Evolutionary conservation across 2,113 vertebrate genomes (phyloP).

Genomic region (Toxotes chatareus): DNA sequence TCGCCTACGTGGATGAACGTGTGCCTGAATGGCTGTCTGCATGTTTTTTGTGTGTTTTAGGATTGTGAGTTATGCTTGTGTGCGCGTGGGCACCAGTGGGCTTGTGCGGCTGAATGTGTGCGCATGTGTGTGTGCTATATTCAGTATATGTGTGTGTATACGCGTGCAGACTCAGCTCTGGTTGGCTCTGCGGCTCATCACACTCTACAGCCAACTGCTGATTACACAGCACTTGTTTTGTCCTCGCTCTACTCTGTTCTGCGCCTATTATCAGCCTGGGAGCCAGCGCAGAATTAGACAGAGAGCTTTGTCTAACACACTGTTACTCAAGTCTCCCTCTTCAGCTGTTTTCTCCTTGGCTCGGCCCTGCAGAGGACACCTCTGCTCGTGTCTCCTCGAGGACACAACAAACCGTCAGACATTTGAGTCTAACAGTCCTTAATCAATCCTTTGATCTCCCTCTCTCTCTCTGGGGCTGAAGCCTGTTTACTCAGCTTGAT

Average conservation of each 20-base stretch:
- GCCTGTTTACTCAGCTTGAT: constrained; percentile 67
- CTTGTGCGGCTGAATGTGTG: constrained; percentile 15
- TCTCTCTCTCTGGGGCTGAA: constrained; percentile 32
- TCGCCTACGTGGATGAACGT: neutral
- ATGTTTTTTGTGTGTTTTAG: constrained; percentile 13
- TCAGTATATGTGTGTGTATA: neutral
- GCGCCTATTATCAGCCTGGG: constrained; percentile 57
- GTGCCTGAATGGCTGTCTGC: neutral
- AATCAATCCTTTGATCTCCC: constrained; percentile 33
- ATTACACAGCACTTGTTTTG: constrained; percentile 79
- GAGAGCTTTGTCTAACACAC: constrained; percentile 60
- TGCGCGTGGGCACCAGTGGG: constrained; percentile 6
- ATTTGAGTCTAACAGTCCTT: neutral
- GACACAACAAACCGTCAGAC: too few relatives aligned
- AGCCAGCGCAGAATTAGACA: constrained; percentile 47
- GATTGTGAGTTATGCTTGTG: neutral
- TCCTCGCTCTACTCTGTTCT: constrained; percentile 57
- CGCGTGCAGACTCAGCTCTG: constrained; percentile 42
- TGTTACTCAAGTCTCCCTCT: constrained; percentile 47
- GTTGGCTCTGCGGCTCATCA: constrained; percentile 61
- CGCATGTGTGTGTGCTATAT: constrained; percentile 9
- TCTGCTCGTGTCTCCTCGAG: neutral
- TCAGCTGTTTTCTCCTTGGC: constrained; percentile 49
- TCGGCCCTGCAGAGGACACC: constrained; percentile 37
- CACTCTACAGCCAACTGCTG: constrained; percentile 66